Conservation (phyloP, 2,888 invertebrate species). For the Drosophila suboccidentalis region DNA sequence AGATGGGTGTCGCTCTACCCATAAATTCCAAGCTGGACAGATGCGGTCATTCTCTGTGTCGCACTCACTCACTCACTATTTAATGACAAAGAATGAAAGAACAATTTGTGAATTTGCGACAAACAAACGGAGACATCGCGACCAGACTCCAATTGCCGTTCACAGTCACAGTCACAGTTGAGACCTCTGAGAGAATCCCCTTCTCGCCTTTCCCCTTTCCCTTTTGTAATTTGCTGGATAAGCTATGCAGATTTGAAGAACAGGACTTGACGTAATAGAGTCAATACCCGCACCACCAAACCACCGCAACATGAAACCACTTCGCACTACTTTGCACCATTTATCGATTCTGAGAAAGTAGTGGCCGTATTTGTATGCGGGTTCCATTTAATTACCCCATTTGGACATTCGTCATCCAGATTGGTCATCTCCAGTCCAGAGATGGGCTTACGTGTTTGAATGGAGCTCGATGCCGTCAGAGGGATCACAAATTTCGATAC, state of each 20-base stretch:
- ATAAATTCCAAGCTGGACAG: conserved; percentile 70
- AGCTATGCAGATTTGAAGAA: conserved; percentile 17
- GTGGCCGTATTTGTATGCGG: conserved; percentile 12
- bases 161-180: conserved; percentile 20
- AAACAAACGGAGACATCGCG: conserved; percentile 81
- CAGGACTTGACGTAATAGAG: conserved; percentile 14
- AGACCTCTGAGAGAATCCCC: not conserved
- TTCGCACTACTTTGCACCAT: not conserved
- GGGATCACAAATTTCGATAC: conserved; percentile 6
- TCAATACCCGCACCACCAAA: conserved; percentile 1
- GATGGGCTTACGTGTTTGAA: conserved; percentile 15
- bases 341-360: conserved; percentile 8
- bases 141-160: conserved; percentile 79
- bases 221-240: not conserved
- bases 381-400: conserved; percentile 26
- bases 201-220: not conserved
- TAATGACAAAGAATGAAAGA: conserved; percentile 81
- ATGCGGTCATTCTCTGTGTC: conserved; percentile 69
- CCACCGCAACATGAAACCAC: not conserved
- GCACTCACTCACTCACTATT: conserved; percentile 51
- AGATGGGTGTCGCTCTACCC: conserved; percentile 44
- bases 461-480: conserved; percentile 12
- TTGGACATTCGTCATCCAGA: conserved; percentile 30
- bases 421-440: conserved; percentile 30
- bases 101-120: conserved; percentile 82